Conservation (phyloP, 2,113 vertebrate species). For the Oreochromis aureus region DNA sequence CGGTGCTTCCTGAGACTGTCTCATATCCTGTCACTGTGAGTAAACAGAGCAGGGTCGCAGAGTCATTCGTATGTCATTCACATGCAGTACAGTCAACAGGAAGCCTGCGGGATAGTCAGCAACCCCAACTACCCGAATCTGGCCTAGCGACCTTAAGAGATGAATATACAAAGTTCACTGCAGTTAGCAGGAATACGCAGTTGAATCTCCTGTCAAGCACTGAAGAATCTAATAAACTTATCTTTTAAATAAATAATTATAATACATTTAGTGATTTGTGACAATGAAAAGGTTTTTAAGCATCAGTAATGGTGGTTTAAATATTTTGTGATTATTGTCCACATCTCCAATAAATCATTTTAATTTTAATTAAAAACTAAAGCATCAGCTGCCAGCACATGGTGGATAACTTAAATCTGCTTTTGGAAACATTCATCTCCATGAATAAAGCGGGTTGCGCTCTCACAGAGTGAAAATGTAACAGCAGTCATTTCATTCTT, state of each 20-base stretch:
- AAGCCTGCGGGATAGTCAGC: neutral
- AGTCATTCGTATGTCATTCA: neutral
- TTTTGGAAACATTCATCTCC: neutral
- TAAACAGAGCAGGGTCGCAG: neutral
- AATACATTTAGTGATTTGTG: neutral
- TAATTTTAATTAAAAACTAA: neutral
- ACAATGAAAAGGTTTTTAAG: neutral
- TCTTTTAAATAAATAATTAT: neutral
- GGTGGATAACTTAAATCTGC: neutral
- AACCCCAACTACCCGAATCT: neutral
- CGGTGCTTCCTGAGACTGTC: neutral
- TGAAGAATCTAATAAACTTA: neutral
- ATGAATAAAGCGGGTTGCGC: rapidly evolving
- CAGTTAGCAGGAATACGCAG: neutral
- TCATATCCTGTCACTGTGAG: neutral
- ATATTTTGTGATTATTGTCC: neutral
- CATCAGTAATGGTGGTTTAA: neutral
- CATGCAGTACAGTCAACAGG: neutral
- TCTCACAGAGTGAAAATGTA: neutral
- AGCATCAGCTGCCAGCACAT: neutral
- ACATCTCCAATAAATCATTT: neutral
- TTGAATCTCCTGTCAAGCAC: neutral
- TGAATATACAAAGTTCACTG: neutral
- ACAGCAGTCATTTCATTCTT: neutral
- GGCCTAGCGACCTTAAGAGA: neutral